Conservation (phyloP, 2,888 invertebrate genomes). For the Portevinia maculata region DNA sequence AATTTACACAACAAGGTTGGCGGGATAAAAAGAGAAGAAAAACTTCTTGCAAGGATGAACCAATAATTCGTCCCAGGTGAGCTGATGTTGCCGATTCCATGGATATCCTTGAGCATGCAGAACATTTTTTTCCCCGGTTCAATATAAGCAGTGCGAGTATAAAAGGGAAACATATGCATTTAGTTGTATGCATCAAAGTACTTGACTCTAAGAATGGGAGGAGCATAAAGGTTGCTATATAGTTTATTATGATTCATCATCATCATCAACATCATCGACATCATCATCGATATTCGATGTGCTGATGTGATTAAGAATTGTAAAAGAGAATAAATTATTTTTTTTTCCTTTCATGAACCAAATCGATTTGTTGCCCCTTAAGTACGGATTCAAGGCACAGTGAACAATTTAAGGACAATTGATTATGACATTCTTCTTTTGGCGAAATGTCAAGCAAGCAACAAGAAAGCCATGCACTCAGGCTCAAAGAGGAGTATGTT, state of each 20-base stretch:
- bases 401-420: not conserved
- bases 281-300: slow-evolving; percentile 13
- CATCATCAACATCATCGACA: slow-evolving; percentile 9
- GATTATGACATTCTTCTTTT: no score
- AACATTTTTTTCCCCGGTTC: slow-evolving; percentile 19
- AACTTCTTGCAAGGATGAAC: slow-evolving; percentile 64
- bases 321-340: slow-evolving; percentile 30
- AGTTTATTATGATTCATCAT: slow-evolving; percentile 25
- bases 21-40: slow-evolving; percentile 19
- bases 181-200: slow-evolving; percentile 13
- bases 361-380: slow-evolving; percentile 2
- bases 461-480: no score
- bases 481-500: no score
- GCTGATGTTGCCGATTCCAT: slow-evolving; percentile 59
- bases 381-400: not conserved
- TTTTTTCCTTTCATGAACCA: not conserved
- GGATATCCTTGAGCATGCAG: slow-evolving; percentile 26
- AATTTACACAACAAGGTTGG: not conserved
- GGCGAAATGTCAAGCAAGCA: no score
- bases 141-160: slow-evolving; percentile 1
- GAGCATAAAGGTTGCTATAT: not conserved
- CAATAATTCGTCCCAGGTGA: slow-evolving; percentile 66
- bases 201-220: slow-evolving; percentile 19
- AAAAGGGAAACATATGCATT: slow-evolving; percentile 32
- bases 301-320: slow-evolving; percentile 27